These are phyloP conservation scores for Leucania comma DNA, from an alignment of 2,888 invertebrate genomes.

Conservation along the genomic window DNA sequence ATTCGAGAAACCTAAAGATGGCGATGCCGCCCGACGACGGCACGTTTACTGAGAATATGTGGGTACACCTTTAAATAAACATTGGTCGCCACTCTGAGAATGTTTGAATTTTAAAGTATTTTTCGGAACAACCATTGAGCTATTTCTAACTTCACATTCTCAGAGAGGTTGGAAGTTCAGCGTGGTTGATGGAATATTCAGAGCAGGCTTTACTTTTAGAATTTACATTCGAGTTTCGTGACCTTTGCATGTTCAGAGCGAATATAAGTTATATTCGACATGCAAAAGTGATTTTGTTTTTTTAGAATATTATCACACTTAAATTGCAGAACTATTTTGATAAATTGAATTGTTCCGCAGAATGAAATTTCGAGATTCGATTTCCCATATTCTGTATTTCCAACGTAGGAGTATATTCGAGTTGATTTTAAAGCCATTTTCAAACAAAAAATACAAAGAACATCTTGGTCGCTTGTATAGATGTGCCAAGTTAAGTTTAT, in stretches of 20 bases:
- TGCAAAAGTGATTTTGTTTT: background rate
- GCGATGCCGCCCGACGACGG: background rate
- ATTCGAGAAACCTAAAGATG: too few species aligned
- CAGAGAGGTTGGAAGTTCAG: constrained; percentile 8
- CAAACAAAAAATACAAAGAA: background rate
- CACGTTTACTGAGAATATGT: background rate
- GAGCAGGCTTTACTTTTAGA: constrained; percentile 14
- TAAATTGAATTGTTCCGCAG: background rate
- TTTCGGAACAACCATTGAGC: constrained; percentile 3
- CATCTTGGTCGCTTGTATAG: background rate
- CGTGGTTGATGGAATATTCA: constrained; percentile 27
- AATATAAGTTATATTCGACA: background rate
- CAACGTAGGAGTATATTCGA: background rate
- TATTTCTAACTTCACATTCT: constrained; percentile 18
- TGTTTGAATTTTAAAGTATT: constrained; percentile 1
- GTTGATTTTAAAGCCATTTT: background rate
- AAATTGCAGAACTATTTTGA: background rate
- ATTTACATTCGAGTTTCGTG: constrained; percentile 10
- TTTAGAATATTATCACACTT: background rate
- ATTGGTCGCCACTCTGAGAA: background rate
- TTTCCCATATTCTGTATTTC: background rate
- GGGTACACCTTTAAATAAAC: constrained; percentile 6
- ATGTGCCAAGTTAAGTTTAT: background rate
- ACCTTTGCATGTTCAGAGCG: constrained; percentile 15
- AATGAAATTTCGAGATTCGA: background rate